Base-by-base conservation (phyloP, 53 echinoderm and acorn worm genomes). In the Mesocentrotus franciscanus region DNA sequence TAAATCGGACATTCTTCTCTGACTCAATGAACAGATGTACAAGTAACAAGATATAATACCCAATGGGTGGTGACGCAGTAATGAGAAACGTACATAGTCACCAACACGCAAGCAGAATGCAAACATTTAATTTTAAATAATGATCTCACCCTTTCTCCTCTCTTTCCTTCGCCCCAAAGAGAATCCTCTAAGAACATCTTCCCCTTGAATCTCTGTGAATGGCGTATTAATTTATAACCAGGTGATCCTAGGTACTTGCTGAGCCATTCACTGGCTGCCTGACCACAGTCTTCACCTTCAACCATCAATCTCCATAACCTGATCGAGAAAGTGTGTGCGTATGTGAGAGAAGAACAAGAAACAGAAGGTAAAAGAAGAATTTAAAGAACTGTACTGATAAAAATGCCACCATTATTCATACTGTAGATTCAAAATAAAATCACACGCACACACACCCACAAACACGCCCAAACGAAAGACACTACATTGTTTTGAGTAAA, bases 261-360 rank as follows among this genome's bases (percentile, higher is more conserved):
- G 61, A 97, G 59, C 97, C 97, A 97, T 29, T 85, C 72, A 85
- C 90, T 92, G 29, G 95, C 92, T 42, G 39, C 94, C 56, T 92
- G 42, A 62, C 96, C 97, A 93, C 97, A 97, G 62, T 96, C 87
- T 17, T 93, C 26, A 36, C 96, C 97, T 15, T 95, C 34, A 7
- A 92, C 75, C 60, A 85, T 68, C 39, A 95, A 16, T 61, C 95
- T 62, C 95, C 95, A 97, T 59, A 97, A 33, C 66, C 97, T 97
- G 78, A 10, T 57, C 3, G 3, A 49, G 49, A 49, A 49, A 49
- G 49, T 49, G 49, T 49, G 49, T 49, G 49, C 5, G 49, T 49
- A 9, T 26, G 29, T 9, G 71, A 26, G n/a, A 11, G 71, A 0
- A 78, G 78, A 78, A 32, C 30, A 32, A 78, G 76, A 76, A 30